Conservation (phyloP, 2,797 vertebrate genomes). For the Protosalanx chinensis region DNA sequence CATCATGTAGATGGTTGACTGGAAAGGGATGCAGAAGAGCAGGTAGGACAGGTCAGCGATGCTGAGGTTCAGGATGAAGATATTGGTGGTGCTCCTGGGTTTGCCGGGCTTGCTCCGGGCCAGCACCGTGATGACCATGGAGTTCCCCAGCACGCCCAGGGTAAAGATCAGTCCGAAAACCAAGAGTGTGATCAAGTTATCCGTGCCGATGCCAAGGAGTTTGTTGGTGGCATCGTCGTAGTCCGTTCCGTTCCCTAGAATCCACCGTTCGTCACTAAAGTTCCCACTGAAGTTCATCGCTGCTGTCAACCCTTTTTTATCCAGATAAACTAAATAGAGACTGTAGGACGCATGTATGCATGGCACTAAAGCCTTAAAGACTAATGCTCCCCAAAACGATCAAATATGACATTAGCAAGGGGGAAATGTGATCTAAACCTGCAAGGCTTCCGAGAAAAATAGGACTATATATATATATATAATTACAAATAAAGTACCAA, state of each 20-base stretch:
- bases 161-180: conserved; percentile 90
- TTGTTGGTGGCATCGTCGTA: conserved; percentile 65
- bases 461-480: too few species aligned
- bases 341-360: conserved; percentile 14
- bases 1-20: conserved; percentile 90
- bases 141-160: conserved; percentile 92
- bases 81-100: conserved; percentile 90
- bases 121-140: conserved; percentile 93
- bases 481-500: too few species aligned
- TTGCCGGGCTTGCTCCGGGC: conserved; percentile 86
- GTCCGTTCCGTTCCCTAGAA: conserved; percentile 51
- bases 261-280: conserved; percentile 45
- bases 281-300: conserved; percentile 63
- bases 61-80: conserved; percentile 97
- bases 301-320: background rate
- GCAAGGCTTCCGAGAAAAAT: too few species aligned
- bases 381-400: background rate
- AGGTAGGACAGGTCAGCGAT: conserved; percentile 95
- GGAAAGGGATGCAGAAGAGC: conserved; percentile 95
- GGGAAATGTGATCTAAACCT: too few species aligned
- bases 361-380: background rate
- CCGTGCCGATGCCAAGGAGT: conserved; percentile 82
- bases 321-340: background rate
- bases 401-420: too few species aligned
- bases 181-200: conserved; percentile 87